Base-by-base conservation (phyloP, 2,888 invertebrate genomes). In the Gastrophysa polygoni region DNA sequence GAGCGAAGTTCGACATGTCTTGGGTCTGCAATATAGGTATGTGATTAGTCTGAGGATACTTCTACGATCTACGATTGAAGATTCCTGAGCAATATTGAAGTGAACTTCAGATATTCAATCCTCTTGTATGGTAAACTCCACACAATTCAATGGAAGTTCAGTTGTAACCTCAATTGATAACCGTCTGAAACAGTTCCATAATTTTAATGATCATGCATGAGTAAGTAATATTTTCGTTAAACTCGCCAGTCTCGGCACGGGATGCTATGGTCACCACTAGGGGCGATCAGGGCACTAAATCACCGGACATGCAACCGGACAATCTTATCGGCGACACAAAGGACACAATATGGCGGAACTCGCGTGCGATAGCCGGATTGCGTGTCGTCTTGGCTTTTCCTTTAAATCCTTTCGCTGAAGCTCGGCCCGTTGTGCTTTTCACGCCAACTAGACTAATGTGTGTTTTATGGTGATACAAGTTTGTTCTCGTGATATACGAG, bases 331-430 rank as follows among this genome's bases (percentile, higher is more conserved):
- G 78, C 76, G 77, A 77, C 78, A 78, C 77, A 79, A 77, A 79
- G 78, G 79, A 79, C 80, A 80, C 80, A 80, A 80, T 78, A 80
- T 80, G 77, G 79, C 78, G 78, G 78, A 75, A 76, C 78, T 80
- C 74, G 81, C 81, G 81, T 82, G 81, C 80, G 80, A 81, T 81
- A 79, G 78, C 78, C 75, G 79, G 78, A 82, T 82, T 77, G 82
- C 81, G 81, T 82, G 82, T 78, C 72, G 68, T 73, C 72, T 70
- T 71, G 65, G 71, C 61, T 64, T 71, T 70, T 69, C 71, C 64
- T 70, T 65, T 52, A 48, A 72, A 69, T 72, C 70, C 66, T 70
- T 69, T 62, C 62, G 66, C 68, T 59, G 63, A 72, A 67, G 70
- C 69, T 71, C 70, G 72, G 62, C 64, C 71, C 68, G 71, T 75